Conservation (phyloP, 2,888 invertebrate species). For the Lacanobia wlatinum region DNA sequence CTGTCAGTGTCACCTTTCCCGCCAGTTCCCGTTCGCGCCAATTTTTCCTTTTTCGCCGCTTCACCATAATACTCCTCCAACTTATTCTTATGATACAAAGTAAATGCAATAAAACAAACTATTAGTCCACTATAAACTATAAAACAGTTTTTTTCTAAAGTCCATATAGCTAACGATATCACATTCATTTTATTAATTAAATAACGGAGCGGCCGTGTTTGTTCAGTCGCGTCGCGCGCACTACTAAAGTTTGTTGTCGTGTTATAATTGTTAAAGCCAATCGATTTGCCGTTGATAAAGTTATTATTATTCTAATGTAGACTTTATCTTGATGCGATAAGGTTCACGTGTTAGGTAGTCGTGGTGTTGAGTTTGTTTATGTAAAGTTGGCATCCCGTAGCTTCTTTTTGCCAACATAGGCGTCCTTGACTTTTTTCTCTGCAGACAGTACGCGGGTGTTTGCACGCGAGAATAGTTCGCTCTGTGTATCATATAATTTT, state of each 20-base stretch:
- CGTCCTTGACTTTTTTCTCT: conserved; percentile 63
- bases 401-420: conserved; percentile 62
- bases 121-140: conserved; percentile 82
- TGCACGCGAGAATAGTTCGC: conserved; percentile 51
- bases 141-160: conserved; percentile 86
- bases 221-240: conserved; percentile 52
- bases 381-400: conserved; percentile 55
- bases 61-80: conserved; percentile 77
- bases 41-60: conserved; percentile 75
- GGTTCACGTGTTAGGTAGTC: conserved; percentile 12
- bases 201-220: conserved; percentile 45
- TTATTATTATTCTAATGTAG: conserved; percentile 36
- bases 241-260: conserved; percentile 68
- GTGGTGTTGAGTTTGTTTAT: conserved; percentile 9
- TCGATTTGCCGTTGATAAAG: conserved; percentile 46
- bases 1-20: conserved; percentile 74
- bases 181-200: conserved; percentile 79
- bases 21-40: conserved; percentile 71
- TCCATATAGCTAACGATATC: conserved; percentile 83
- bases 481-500: conserved; percentile 41
- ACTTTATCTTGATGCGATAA: conserved; percentile 48
- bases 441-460: conserved; percentile 36
- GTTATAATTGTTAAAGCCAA: conserved; percentile 53
- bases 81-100: conserved; percentile 84
- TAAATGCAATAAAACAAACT: conserved; percentile 82